Base-by-base conservation (phyloP, 2,888 invertebrate species). In the Hemistola chrysoprasaria region DNA sequence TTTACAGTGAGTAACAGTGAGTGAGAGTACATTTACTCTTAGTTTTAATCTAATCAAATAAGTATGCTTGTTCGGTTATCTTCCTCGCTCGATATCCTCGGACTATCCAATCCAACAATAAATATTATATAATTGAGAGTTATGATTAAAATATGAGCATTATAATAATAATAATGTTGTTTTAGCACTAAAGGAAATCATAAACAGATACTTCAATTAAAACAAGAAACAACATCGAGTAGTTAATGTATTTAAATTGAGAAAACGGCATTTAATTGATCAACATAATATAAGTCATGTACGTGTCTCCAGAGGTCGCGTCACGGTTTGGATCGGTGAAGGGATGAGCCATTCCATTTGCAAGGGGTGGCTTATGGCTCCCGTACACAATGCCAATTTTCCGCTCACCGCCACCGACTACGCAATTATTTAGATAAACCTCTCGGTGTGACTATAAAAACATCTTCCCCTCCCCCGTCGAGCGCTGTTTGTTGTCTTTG, bases 361-460 rank as follows among this genome's bases (percentile, higher is more conserved):
- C 8, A n/a, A 30, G 31, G 50, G 46, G 49, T 43, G 44, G 44
- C 40, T 55, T 46, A 47, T 43, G 44, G 44, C 40, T 55, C 47
- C 57, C 66, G 66, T 62, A 71, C 71, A 74, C 76, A 72, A 81
- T 78, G 78, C 78, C 88, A 88, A 88, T 88, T 88, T 88, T 87
- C 84, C 88, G 88, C 78, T 84, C 80, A 69, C 83, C 84, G 87
- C 84, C 87, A 78, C 83, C 82, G 83, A 82, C 80, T 84, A 78
- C 77, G 80, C 88, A 88, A 87, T 88, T 87, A 88, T 87, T 87
- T 86, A 87, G 87, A 86, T 87, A 87, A 87, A 87, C 86, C 86
- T 86, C 85, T 84, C 83, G 81, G 81, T 84, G 83, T 82, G 81
- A 85, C 85, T 85, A 83, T 84, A 86, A 87, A 87, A 87, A 86